Evolutionary conservation across 2,888 invertebrate genomes (phyloP).

Genomic region (Apamea epomidion): DNA sequence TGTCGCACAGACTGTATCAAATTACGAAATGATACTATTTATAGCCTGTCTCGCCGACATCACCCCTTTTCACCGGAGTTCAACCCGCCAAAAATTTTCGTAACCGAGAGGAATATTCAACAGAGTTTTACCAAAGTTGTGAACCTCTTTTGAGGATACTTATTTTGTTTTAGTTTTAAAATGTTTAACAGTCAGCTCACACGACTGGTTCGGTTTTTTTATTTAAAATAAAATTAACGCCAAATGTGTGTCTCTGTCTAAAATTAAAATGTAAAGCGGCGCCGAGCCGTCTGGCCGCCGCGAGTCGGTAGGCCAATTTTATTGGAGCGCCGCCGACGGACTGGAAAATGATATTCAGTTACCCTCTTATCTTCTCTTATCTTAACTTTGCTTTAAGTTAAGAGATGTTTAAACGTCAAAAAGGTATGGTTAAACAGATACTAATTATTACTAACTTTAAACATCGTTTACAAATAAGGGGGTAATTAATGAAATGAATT

Average conservation of each 20-base stretch:
- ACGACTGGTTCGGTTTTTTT: neutral
- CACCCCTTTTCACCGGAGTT: neutral
- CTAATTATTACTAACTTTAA: neutral
- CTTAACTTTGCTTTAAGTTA: neutral
- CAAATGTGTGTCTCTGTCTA: neutral
- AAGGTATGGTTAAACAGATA: neutral
- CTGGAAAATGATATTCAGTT: neutral
- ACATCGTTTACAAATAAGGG: neutral
- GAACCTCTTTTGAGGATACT: neutral
- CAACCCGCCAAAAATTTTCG: neutral
- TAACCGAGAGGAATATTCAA: neutral
- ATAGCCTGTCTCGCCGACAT: neutral
- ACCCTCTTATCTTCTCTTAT: neutral
- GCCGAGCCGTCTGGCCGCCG: neutral
- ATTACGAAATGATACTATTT: neutral
- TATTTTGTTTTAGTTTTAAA: conserved; percentile 5
- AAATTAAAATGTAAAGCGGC: neutral
- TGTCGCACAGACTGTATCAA: neutral
- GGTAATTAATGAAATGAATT: neutral
- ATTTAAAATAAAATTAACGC: neutral
- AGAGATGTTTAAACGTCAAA: neutral
- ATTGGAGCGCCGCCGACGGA: neutral
- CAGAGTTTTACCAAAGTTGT: neutral
- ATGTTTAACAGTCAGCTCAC: neutral
- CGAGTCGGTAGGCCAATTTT: conserved; percentile 1